Evolutionary conservation across 2,113 vertebrate genomes (phyloP).

Genomic region (Emydocephalus ijimae): DNA sequence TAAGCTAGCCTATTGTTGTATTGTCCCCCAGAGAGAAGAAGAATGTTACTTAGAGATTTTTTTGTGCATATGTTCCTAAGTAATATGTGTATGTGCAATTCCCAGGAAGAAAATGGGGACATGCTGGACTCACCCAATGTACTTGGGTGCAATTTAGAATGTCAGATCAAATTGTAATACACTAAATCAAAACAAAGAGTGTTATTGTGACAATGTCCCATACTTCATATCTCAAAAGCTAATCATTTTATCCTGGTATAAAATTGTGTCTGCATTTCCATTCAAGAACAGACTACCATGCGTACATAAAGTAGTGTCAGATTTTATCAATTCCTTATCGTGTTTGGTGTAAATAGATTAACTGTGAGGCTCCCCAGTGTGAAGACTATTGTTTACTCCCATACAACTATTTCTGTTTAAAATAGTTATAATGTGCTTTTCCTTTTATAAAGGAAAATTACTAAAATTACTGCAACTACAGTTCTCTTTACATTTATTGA

Average conservation of each 20-base stretch:
- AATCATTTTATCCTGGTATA: neutral
- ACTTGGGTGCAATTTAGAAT: neutral
- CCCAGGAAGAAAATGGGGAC: neutral
- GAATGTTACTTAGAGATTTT: neutral
- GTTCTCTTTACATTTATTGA: neutral
- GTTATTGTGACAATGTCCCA: neutral
- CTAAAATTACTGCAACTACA: neutral
- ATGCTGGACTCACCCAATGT: neutral
- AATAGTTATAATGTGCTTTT: neutral
- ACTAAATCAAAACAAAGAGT: neutral
- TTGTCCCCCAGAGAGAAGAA: slow-evolving; percentile 1
- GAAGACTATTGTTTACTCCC: neutral
- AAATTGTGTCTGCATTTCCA: neutral
- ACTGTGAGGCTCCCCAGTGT: neutral
- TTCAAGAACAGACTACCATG: neutral
- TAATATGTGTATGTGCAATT: neutral
- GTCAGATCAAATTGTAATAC: neutral
- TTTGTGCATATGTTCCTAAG: neutral
- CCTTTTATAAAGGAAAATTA: neutral
- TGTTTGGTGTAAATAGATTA: neutral
- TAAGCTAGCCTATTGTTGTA: neutral
- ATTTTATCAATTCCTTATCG: neutral
- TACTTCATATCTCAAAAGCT: neutral
- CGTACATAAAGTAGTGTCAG: neutral
- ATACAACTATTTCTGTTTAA: neutral